Conservation (phyloP, 2,888 invertebrate genomes). For the Neocrepidodera transversa region DNA sequence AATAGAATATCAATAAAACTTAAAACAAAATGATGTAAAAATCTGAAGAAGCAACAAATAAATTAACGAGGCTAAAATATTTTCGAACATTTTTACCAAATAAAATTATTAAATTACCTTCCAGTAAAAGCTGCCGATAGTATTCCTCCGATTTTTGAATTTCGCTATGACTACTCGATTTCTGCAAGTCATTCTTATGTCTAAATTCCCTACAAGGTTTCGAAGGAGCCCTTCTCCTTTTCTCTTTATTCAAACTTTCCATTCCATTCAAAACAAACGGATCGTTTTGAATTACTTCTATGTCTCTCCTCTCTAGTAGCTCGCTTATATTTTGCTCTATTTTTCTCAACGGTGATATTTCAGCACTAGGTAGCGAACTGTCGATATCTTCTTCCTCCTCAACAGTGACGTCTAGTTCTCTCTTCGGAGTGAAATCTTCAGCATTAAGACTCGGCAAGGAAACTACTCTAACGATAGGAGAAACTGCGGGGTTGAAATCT, state of each 20-base stretch:
- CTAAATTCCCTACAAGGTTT: conserved; percentile 52
- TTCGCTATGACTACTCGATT: conserved; percentile 70
- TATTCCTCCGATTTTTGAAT: conserved; percentile 62
- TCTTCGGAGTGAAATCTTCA: conserved; percentile 67
- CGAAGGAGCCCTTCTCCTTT: conserved; percentile 53
- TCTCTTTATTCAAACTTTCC: conserved; percentile 60
- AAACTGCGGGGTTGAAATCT: conserved; percentile 64
- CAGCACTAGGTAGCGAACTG: conserved; percentile 68
- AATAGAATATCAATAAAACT: too few species aligned
- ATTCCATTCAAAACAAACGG: conserved; percentile 58
- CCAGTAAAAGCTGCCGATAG: conserved; percentile 57
- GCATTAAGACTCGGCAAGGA: conserved; percentile 71
- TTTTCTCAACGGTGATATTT: conserved; percentile 73
- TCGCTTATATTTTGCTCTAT: conserved; percentile 78
- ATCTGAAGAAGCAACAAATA: too few species aligned
- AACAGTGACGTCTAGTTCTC: conserved; percentile 73
- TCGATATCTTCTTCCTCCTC: conserved; percentile 77
- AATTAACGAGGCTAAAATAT: too few species aligned
- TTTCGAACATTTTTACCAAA: too few species aligned
- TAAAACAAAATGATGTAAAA: too few species aligned
- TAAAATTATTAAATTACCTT: conserved; percentile 49
- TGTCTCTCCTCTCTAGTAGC: conserved; percentile 64
- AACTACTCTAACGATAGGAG: conserved; percentile 73
- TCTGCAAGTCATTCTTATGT: conserved; percentile 66
- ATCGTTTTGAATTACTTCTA: conserved; percentile 55